These are phyloP conservation scores for Riptortus pedestris DNA, from an alignment of 1,140 invertebrate genomes.

Conservation along the genomic window DNA sequence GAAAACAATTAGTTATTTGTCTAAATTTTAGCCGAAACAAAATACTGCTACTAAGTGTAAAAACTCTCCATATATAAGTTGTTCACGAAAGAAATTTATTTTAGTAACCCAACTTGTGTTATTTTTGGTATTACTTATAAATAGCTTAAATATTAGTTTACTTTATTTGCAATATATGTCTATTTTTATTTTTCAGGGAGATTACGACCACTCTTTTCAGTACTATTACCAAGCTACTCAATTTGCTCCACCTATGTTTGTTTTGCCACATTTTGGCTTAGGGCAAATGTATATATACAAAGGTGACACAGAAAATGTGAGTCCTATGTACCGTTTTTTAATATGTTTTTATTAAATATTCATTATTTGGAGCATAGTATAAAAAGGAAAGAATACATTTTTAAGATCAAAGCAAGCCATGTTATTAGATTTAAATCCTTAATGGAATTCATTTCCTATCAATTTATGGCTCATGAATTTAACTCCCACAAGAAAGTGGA, in stretches of 20 bases:
- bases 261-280: slow-evolving; percentile 92
- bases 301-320: slow-evolving; percentile 92
- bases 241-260: slow-evolving; percentile 88
- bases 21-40: no score
- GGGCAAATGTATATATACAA: slow-evolving; percentile 99
- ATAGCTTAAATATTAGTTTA: no score
- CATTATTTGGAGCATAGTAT: neutral
- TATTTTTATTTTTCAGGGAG: slow-evolving; percentile 45
- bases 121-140: neutral
- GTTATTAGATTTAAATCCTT: no score
- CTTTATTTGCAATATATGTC: no score
- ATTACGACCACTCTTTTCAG: slow-evolving; percentile 97
- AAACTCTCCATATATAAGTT: no score
- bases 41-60: no score
- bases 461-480: neutral
- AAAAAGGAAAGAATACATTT: neutral
- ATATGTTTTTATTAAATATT: slow-evolving; percentile 14
- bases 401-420: no score
- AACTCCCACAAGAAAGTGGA: no score
- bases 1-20: no score
- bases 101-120: neutral
- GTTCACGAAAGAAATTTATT: no score
- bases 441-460: no score
- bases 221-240: slow-evolving; percentile 99
- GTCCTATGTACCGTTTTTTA: slow-evolving; percentile 31